Conservation (phyloP, 1,140 invertebrate genomes). For the Drosophila ogumai region DNA sequence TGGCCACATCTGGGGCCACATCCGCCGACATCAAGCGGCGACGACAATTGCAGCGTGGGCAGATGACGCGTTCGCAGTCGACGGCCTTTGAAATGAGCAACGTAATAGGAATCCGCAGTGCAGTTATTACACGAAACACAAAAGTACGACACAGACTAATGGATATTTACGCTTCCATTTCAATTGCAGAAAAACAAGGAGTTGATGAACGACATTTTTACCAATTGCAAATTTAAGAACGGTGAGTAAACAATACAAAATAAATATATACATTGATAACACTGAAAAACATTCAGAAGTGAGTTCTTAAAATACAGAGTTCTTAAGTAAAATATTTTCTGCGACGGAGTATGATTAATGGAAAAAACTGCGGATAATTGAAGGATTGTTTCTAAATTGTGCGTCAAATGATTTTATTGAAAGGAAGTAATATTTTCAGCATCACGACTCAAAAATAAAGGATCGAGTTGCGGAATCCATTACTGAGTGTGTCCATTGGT, state of each 20-base stretch:
- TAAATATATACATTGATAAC: not conserved
- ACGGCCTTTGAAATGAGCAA: constrained; percentile 73
- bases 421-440: not conserved
- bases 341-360: not conserved
- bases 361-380: not conserved
- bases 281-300: too few relatives aligned
- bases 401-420: not conserved
- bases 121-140: constrained; percentile 7
- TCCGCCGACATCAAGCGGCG: constrained; percentile 65
- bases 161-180: constrained; percentile 74
- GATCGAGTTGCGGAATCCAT: not conserved
- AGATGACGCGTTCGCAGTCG: constrained; percentile 56
- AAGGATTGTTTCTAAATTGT: not conserved
- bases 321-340: not conserved
- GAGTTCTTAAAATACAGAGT: not conserved
- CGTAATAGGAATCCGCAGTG: constrained; percentile 60
- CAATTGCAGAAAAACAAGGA: constrained; percentile 89
- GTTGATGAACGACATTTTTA: constrained; percentile 88
- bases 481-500: constrained; percentile 7
- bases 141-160: not conserved
- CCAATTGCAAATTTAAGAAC: constrained; percentile 88
- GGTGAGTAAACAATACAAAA: constrained; percentile 84
- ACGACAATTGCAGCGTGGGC: constrained; percentile 53
- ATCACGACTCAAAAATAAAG: not conserved
- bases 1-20: constrained; percentile 50